These are phyloP conservation scores for Rhyacichthys aspro DNA, from an alignment of 2,797 vertebrate genomes.

Conservation along the genomic window DNA sequence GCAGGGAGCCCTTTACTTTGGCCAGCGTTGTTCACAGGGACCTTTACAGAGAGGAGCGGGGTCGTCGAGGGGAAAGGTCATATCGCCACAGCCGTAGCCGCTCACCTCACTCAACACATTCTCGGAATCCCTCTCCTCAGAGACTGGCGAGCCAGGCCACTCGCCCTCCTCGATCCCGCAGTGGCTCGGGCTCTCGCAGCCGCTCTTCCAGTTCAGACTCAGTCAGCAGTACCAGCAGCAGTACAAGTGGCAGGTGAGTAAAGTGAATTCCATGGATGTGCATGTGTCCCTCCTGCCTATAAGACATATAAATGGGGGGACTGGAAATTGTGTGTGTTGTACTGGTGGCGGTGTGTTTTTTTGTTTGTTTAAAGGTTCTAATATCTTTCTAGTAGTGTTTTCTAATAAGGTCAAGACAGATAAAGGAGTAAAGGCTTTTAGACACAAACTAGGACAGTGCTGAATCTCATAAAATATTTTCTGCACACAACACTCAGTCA, in stretches of 20 bases:
- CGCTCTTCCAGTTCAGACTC: slow-evolving; percentile 98
- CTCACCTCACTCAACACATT: slow-evolving; percentile 94
- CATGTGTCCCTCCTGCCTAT: background rate
- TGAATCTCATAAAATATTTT: background rate
- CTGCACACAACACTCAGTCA: no score
- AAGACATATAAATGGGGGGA: background rate
- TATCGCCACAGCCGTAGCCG: slow-evolving; percentile 95
- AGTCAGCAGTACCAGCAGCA: slow-evolving; percentile 98
- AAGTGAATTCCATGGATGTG: background rate
- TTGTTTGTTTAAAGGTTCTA: background rate
- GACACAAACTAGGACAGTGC: background rate
- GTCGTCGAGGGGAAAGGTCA: slow-evolving; percentile 88
- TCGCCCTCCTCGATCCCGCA: slow-evolving; percentile 88
- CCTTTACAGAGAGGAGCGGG: slow-evolving; percentile 95
- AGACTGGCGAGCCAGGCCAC: slow-evolving; percentile 89
- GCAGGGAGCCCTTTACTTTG: slow-evolving; percentile 93
- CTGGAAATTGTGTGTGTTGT: no score
- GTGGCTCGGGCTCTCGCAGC: slow-evolving; percentile 91
- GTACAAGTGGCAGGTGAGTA: slow-evolving; percentile 96
- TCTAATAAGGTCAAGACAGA: background rate
- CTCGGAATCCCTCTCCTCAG: slow-evolving; percentile 94
- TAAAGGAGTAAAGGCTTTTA: background rate
- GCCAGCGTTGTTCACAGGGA: slow-evolving; percentile 98
- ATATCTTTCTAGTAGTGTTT: background rate
- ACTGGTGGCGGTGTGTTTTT: no score